Evolutionary conservation across 2,797 vertebrate species (phyloP).

Genomic region (Vultur gryphus): DNA sequence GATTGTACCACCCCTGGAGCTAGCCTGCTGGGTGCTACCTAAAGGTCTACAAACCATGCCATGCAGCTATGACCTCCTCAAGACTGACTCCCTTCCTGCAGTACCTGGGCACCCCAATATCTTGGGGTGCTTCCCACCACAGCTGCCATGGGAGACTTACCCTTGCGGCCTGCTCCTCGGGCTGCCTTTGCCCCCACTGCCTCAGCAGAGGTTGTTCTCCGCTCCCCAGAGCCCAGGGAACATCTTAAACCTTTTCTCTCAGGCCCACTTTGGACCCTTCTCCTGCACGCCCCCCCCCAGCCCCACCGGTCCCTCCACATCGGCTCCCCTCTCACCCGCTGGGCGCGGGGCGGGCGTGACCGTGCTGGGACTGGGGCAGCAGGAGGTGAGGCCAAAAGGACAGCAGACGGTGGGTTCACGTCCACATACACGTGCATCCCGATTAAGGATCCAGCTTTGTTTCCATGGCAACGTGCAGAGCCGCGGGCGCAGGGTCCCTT

Average conservation of each 20-base stretch:
- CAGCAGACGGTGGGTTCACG: neutral
- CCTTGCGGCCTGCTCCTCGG: neutral
- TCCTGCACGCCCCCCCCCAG: neutral
- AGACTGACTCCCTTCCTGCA: neutral
- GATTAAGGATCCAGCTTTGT: constrained; percentile 24
- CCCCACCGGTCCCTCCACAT: neutral
- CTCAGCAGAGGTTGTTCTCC: neutral
- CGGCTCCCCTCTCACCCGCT: neutral
- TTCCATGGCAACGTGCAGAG: constrained; percentile 37
- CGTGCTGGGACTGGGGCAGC: neutral
- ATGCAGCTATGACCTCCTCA: neutral
- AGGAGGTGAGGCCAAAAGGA: neutral
- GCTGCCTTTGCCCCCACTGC: neutral
- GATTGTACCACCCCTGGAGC: neutral
- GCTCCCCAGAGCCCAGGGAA: neutral
- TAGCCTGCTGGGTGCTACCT: neutral
- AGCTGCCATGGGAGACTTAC: neutral
- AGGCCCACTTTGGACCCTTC: neutral
- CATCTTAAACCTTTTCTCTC: neutral
- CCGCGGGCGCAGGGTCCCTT: neutral
- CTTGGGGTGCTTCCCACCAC: neutral
- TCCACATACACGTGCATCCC: neutral
- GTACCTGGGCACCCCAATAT: neutral
- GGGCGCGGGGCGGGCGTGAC: neutral
- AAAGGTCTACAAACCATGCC: neutral